Evolutionary conservation across 30 jellyfish, hydroid and myxozoan species (phyloP).

Genomic region (Aurelia aurita complex sp. Pacific): DNA sequence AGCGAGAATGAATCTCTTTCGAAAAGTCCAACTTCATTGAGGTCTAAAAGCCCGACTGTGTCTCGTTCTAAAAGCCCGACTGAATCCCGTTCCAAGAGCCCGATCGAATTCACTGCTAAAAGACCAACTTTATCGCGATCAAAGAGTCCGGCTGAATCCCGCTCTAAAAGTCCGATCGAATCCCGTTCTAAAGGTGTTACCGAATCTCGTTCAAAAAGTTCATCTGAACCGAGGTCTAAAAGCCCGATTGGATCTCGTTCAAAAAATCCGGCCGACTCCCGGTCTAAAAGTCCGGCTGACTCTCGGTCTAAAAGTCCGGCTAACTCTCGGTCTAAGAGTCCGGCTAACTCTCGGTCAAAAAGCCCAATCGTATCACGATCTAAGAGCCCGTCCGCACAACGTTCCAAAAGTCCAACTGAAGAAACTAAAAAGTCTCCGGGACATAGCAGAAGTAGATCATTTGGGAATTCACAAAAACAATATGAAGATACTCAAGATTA

Average conservation of each 20-base stretch:
- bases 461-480: slow-evolving; percentile 4
- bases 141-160: slow-evolving; percentile 8
- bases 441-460: slow-evolving; percentile 16
- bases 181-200: not conserved
- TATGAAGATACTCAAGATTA: no score
- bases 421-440: not conserved
- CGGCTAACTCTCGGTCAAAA: not conserved
- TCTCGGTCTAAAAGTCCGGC: not conserved
- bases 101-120: not conserved
- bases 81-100: slow-evolving; percentile 1
- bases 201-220: not conserved
- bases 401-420: slow-evolving; percentile 9
- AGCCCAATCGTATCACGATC: not conserved
- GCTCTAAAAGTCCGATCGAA: not conserved
- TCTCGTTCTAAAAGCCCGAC: not conserved
- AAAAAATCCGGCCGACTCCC: not conserved
- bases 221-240: not conserved
- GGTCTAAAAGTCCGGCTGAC: not conserved
- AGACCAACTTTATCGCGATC: not conserved
- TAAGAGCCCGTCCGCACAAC: not conserved
- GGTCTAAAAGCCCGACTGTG: not conserved
- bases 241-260: not conserved
- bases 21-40: not conserved
- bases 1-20: not conserved
- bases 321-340: not conserved